A percentile compares a stretch with the other conserved stretches of the same genome.
Conservation (phyloP, 1,140 invertebrate genomes). For the Charaxes varanes region DNA sequence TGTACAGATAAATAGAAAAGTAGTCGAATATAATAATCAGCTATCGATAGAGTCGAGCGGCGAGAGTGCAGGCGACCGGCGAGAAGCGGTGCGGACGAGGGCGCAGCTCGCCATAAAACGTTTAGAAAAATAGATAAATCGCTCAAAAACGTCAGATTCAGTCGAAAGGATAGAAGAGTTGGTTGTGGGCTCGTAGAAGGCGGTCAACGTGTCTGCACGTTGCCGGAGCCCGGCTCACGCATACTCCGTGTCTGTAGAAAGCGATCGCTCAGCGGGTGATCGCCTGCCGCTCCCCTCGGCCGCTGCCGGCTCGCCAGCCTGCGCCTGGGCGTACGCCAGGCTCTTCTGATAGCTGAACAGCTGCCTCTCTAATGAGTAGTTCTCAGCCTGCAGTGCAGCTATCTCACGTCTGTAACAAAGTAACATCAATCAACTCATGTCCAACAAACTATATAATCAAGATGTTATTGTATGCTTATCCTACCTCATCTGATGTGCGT, state of each 20-base stretch:
- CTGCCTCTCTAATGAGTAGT: conserved; percentile 89
- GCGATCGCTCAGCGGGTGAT: conserved; percentile 75
- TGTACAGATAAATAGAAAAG: conserved; percentile 73
- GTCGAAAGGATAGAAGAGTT: conserved; percentile 64
- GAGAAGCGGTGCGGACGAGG: conserved; percentile 66
- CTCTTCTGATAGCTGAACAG: conserved; percentile 91
- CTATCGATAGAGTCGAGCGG: conserved; percentile 69
- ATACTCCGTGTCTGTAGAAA: conserved; percentile 84
- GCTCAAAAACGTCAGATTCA: conserved; percentile 71
- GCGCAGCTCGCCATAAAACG: conserved; percentile 68
- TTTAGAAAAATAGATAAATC: conserved; percentile 75
- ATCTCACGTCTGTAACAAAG: conserved; percentile 83
- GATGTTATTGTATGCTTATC: no score
- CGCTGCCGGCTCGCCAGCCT: conserved; percentile 68
- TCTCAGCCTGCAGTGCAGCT: conserved; percentile 87
- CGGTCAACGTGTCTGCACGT: conserved; percentile 26
- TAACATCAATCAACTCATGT: no score
- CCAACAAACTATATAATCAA: no score
- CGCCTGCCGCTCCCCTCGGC: conserved; percentile 63
- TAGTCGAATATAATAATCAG: conserved; percentile 70
- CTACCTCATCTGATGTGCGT: conserved; percentile 90
- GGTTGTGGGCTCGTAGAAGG: conserved; percentile 61
- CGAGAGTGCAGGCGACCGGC: conserved; percentile 70
- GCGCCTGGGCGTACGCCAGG: conserved; percentile 84
- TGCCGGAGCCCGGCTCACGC: conserved; percentile 75